Conservation (phyloP, 2,797 vertebrate species). For the Sebastes alutus region DNA sequence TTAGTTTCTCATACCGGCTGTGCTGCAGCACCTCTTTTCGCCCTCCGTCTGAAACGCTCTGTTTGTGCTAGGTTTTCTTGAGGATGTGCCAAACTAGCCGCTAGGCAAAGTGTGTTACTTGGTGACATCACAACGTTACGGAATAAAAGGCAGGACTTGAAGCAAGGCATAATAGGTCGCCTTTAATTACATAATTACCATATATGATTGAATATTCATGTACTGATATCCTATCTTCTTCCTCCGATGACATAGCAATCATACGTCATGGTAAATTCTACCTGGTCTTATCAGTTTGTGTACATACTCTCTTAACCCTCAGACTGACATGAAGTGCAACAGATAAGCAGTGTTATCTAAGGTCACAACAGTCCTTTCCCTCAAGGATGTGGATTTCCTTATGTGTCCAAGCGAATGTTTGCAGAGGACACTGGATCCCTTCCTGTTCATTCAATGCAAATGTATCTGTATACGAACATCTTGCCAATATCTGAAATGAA, state of each 20-base stretch:
- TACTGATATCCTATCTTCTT: neutral
- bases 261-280: conserved; percentile 10
- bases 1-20: too few species aligned
- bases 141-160: too few species aligned
- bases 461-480: neutral
- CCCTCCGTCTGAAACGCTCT: too few species aligned
- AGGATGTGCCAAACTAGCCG: too few species aligned
- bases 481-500: neutral
- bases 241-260: neutral
- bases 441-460: neutral
- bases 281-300: conserved; percentile 15
- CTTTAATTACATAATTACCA: neutral
- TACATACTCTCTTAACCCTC: neutral
- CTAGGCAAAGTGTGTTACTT: too few species aligned
- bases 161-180: too few species aligned
- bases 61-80: too few species aligned
- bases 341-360: conserved; percentile 19
- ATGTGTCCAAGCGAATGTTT: neutral
- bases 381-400: neutral
- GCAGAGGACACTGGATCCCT: neutral
- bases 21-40: too few species aligned
- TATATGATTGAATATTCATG: neutral
- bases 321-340: neutral
- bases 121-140: too few species aligned
- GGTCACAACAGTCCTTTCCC: neutral